Evolutionary conservation across 92 coral and sea anemone genomes (phyloP).

Genomic region (Phenganax subtilis): DNA sequence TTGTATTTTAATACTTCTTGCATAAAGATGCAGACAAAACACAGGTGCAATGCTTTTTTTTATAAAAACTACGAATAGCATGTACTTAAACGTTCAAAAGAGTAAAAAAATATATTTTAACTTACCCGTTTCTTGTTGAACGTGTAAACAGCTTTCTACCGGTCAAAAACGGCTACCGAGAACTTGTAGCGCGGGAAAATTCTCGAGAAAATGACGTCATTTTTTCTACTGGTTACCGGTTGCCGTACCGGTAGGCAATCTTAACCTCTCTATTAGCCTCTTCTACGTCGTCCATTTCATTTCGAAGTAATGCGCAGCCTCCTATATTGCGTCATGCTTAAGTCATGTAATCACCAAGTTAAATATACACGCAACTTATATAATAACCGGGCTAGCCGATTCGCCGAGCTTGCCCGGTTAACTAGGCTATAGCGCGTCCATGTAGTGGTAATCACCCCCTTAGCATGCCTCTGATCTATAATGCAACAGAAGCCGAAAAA

Average conservation of each 20-base stretch:
- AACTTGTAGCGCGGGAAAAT: constrained; percentile 7
- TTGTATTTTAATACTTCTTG: neutral
- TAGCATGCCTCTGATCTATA: too few relatives aligned
- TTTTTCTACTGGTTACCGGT: neutral
- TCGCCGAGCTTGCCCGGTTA: too few relatives aligned
- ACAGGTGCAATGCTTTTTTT: neutral
- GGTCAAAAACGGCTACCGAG: constrained; percentile 12
- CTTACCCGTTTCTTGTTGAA: constrained; percentile 1
- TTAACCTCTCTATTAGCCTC: neutral
- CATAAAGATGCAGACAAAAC: neutral
- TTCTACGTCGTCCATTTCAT: too few relatives aligned
- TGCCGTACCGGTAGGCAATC: neutral
- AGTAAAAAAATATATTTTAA: neutral
- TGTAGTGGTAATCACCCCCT: too few relatives aligned
- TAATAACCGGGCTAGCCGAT: too few relatives aligned
- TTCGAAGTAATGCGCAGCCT: too few relatives aligned
- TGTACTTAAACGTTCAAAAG: neutral
- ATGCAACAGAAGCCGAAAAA: too few relatives aligned
- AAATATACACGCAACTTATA: too few relatives aligned
- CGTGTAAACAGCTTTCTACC: neutral
- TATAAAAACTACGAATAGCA: neutral
- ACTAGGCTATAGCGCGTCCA: too few relatives aligned
- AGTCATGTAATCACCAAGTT: too few relatives aligned
- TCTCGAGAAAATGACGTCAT: constrained; percentile 17
- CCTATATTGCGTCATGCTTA: too few relatives aligned